Base-by-base conservation (phyloP, 1,140 invertebrate genomes). In the Drosophila lacteicornis region DNA sequence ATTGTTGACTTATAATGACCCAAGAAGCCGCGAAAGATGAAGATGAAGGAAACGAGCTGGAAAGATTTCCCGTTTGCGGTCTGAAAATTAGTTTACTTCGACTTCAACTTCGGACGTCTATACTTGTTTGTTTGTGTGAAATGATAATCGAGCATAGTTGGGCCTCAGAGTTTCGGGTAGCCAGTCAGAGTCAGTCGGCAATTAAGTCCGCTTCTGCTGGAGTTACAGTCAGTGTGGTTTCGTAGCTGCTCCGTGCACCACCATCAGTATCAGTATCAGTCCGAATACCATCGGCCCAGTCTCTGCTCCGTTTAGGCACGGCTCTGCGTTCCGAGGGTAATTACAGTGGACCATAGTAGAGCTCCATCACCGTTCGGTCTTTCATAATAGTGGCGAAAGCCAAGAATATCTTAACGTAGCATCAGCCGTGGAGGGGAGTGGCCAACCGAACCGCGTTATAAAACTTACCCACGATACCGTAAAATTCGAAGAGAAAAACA, bases 381-480 rank as follows among this genome's bases (percentile, higher is more conserved):
- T 73, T 73, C 68, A 73, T 73, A 73, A 73, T 73, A 73, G 33
- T 59, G 49, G 68, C 65, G 68, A 73, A 73, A 73, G 67, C 67
- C 51, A 57, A 62, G 67, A 73, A 73, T 73, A 73, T 73, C 68
- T 73, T 8, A 33, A 25, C 40, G 33, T 53, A 74, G 19, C 78
- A 66, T 79, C 45, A 42, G 46, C 19, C 19, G 66, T 19, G 19
- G 19, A 8, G 63, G 56, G 47, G 75, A 57, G 58, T 62, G 49
- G 45, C 17, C 22, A 13, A 43, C 19, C 42, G 27, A 58, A 38
- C 40, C 71, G 56, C 62, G 53, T 79, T 65, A 77, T 60, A 76
- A 81, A 76, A 76, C 71, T 77, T 67, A 85, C 63, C 77, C 67
- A 77, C 50, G 60, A 61, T 85, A 85, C 79, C 70, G 74, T 67